phyloP scores from a whole-genome alignment of 35 echinoderm and acorn worm genomes.

The Ptychodera flava region DNA sequence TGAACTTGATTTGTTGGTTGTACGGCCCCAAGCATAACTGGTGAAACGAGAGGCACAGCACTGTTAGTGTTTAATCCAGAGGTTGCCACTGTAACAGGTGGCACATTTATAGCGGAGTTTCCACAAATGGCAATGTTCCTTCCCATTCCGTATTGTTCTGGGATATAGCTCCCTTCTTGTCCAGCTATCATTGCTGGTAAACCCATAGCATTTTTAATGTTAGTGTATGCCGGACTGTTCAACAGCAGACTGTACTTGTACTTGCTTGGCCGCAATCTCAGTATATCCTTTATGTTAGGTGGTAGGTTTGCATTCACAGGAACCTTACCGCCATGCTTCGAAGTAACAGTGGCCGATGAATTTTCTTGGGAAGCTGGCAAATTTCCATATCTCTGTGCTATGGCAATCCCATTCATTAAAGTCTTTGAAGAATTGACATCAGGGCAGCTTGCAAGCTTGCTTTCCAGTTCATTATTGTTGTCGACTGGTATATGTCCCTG shows the following conservation, averaged over 20 bases:
- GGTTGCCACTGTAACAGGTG: neutral
- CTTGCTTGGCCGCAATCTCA: conserved; percentile 52
- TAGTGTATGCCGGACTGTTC: conserved; percentile 37
- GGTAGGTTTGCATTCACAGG: conserved; percentile 6
- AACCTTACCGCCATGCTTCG: neutral
- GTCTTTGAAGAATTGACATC: neutral
- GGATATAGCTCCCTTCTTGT: neutral
- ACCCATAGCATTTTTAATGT: conserved; percentile 21
- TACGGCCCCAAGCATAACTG: neutral
- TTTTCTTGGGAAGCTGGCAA: neutral
- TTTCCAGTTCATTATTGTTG: neutral
- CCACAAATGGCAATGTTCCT: neutral
- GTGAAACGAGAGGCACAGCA: neutral
- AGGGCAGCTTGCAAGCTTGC: neutral
- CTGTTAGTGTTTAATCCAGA: neutral
- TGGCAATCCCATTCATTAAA: neutral
- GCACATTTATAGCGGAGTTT: neutral
- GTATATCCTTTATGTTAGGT: conserved; percentile 6
- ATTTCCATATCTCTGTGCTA: neutral
- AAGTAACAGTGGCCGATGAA: neutral
- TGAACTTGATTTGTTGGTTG: neutral
- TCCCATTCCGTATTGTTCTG: neutral
- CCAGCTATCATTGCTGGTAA: conserved; percentile 12
- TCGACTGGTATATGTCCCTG: neutral
- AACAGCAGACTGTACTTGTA: conserved; percentile 96